A percentile compares a stretch with the other conserved stretches of the same genome.
Evolutionary conservation across 92 coral and sea anemone genomes (phyloP).

Genomic region (Epizoanthus stellaris): DNA sequence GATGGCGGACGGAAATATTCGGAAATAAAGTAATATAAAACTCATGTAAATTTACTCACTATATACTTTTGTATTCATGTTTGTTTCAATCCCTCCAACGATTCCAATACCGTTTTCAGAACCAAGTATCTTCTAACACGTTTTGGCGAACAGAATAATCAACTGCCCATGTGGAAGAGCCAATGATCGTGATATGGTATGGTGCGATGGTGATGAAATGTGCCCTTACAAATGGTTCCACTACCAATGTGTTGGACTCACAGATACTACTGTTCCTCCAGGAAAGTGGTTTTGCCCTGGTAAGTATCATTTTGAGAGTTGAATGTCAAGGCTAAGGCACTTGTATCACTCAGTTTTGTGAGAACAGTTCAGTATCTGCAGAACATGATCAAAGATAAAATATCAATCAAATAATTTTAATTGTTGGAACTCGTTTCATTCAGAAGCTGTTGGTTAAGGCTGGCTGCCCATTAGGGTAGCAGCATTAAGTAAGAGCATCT

Average conservation of each 20-base stretch:
- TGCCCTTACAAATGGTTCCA: constrained; percentile 62
- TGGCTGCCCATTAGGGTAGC: not conserved
- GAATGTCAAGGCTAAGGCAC: not conserved
- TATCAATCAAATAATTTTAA: constrained; percentile 27
- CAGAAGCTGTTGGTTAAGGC: constrained; percentile 13
- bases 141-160: too few relatives aligned
- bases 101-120: too few relatives aligned
- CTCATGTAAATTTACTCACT: too few relatives aligned
- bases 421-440: constrained; percentile 10
- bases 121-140: too few relatives aligned
- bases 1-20: too few relatives aligned
- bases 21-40: too few relatives aligned
- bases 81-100: too few relatives aligned
- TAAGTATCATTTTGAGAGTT: constrained; percentile 33
- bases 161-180: constrained; percentile 57
- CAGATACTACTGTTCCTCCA: constrained; percentile 54
- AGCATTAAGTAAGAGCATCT: constrained; percentile 5
- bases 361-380: constrained; percentile 8
- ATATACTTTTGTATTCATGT: too few relatives aligned
- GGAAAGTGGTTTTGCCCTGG: constrained; percentile 72
- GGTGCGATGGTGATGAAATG: constrained; percentile 57
- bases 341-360: constrained; percentile 14
- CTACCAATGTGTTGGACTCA: constrained; percentile 66
- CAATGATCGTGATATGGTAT: constrained; percentile 60
- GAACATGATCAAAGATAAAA: constrained; percentile 18